Conservation (phyloP, 2,888 invertebrate species). For the Thera britannica region DNA sequence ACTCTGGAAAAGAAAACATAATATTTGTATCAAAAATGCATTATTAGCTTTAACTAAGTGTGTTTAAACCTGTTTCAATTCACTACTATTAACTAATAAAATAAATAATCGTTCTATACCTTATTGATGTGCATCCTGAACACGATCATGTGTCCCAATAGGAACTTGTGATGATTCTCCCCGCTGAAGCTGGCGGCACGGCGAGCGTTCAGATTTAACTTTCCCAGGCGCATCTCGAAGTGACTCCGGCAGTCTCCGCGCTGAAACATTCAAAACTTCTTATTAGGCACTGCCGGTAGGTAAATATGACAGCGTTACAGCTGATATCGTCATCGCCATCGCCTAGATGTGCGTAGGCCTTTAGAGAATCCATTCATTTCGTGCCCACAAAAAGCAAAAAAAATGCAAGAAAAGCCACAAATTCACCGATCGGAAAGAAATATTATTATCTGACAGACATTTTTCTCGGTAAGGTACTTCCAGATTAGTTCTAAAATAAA, state of each 20-base stretch:
- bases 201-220: slow-evolving; percentile 62
- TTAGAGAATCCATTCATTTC: too few species aligned
- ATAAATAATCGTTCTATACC: slow-evolving; percentile 47
- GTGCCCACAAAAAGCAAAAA: too few species aligned
- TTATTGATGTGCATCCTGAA: slow-evolving; percentile 77
- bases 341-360: too few species aligned
- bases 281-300: too few species aligned
- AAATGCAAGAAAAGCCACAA: too few species aligned
- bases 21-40: background rate
- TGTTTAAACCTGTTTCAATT: background rate
- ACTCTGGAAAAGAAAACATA: slow-evolving; percentile 62
- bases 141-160: slow-evolving; percentile 76
- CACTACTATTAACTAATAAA: too few species aligned
- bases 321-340: too few species aligned
- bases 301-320: background rate
- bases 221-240: slow-evolving; percentile 55
- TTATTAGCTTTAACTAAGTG: background rate
- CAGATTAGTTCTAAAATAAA: too few species aligned
- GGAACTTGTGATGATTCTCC: slow-evolving; percentile 75
- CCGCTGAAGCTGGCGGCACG: slow-evolving; percentile 67
- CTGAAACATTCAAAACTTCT: slow-evolving; percentile 46
- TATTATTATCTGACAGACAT: too few species aligned
- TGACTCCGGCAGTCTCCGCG: slow-evolving; percentile 53
- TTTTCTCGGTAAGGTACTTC: too few species aligned
- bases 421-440: too few species aligned